Evolutionary conservation across 1,140 invertebrate genomes (phyloP), one percentile per base, ranked within the genome.

Genomic region (Homarus americanus): DNA sequence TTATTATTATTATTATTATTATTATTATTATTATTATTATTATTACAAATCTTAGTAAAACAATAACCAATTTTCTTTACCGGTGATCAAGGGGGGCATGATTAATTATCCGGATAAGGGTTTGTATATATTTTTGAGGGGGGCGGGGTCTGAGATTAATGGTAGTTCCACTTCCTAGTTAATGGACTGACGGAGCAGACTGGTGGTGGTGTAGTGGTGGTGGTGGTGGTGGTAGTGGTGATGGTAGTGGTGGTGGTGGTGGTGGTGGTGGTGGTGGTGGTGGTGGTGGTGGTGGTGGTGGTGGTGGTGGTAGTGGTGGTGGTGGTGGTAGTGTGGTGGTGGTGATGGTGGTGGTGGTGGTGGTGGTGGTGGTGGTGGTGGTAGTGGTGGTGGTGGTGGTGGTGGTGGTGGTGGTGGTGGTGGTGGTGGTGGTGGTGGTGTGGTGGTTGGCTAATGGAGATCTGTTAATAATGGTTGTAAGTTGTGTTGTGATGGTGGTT

Each of bases 231-330:
- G 7, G 63, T 66, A 28, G 63, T 66, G 63, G 7, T 2, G 28
- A 28, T 66, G 63, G 63, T 7, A 28, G 24, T 12, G 24, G 24
- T 63, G 12, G 24, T 63, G 53, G 53, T 63, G 53, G 53, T 63
- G 53, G 53, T 63, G 24, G 63, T 66, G 7, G 63, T 66, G 7
- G 63, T 66, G 28, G 63, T 66, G 28, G 63, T 66, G 28, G 63
- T 66, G 28, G 63, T 66, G 28, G 63, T 66, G 28, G 63, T 66
- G 28, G 63, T 66, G 28, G 63, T 66, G 28, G 63, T 66, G 28
- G 63, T 66, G 28, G 63, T 66, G 28, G 63, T 66, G 28, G 63
- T 66, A 66, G 63, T 66, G 28, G 63, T 66, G 28, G 63, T 66
- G 28, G 63, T 66, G 28, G 63, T 66, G 28, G 63, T 9, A 66